Percentiles rank a stretch among this genome's conserved stretches.
Conservation (phyloP, 2,888 invertebrate genomes). For the Rotaria macrura region DNA sequence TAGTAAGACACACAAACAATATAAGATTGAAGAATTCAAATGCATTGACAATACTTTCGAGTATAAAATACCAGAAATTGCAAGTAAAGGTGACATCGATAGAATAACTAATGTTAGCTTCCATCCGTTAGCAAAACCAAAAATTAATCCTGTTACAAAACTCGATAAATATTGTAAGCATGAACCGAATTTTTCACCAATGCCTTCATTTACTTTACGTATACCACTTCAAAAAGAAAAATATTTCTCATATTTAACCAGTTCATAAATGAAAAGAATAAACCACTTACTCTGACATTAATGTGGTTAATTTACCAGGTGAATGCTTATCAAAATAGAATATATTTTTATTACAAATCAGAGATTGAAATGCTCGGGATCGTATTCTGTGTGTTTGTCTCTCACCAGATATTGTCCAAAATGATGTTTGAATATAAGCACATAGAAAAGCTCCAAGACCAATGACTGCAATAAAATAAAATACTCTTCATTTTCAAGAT, state of each 20-base stretch:
- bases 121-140: constrained; percentile 55
- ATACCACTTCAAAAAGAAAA: constrained; percentile 38
- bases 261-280: no score
- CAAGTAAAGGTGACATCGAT: constrained; percentile 52
- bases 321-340: constrained; percentile 40
- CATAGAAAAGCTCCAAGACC: constrained; percentile 41
- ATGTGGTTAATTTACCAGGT: constrained; percentile 41
- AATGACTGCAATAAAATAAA: constrained; percentile 37
- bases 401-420: constrained; percentile 49
- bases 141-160: constrained; percentile 60
- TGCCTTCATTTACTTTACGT: constrained; percentile 63
- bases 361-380: constrained; percentile 34
- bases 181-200: constrained; percentile 69
- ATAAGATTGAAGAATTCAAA: no score
- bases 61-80: constrained; percentile 36
- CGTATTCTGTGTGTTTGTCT: constrained; percentile 45
- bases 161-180: constrained; percentile 63
- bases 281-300: constrained; percentile 52
- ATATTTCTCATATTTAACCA: no score
- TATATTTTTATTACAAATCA: constrained; percentile 39
- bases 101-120: constrained; percentile 55
- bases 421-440: constrained; percentile 45
- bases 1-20: constrained; percentile 33
- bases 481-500: no score
- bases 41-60: background rate